Base-by-base conservation (phyloP, 2,888 invertebrate species). In the Lasius fuliginosus region DNA sequence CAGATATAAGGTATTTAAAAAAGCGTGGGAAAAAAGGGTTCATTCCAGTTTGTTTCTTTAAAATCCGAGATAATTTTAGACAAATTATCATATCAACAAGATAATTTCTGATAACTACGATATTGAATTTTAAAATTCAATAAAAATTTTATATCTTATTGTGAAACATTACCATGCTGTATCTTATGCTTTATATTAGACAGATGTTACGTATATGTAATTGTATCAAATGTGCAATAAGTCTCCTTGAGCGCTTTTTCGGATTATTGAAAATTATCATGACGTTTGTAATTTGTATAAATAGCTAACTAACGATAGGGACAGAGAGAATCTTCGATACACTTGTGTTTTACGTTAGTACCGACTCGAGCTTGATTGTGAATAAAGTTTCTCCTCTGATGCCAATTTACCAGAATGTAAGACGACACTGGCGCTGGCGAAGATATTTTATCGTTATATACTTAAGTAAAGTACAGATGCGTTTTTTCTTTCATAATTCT, bases 331-430 rank as follows among this genome's bases (percentile, higher is more conserved):
- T 60, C 60, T 79, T 79, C 30, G 68, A 68, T 68, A 76, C 2
- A 42, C 33, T 42, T 56, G 12, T 18, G 60, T 77, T 77, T 77
- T 30, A 36, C 8, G 3, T 81, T 68, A 40, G 23, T 56, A 64
- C 18, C 42, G 62, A 71, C 46, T 81, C 60, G 33, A 36, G 69
- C 36, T 81, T 46, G 42, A 83, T 81, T 81, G 67, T 83, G 69
- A 82, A 49, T 79, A 76, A 74, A 64, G 69, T 67, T 77, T 84
- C 67, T 84, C 82, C 83, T 83, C 68, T 83, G 68, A 86, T 90
- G 89, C 89, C 87, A 90, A 90, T 71, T 85, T 81, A 64, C 23
- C 84, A 60, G 83, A 84, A 77, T 86, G 60, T 18, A 77, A 49
- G 84, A 67, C 27, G 64, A 77, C 65, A 81, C 58, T 67, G 82